phyloP scores from a whole-genome alignment of 2,888 invertebrate species.

The Tuberolachnus salignus region DNA sequence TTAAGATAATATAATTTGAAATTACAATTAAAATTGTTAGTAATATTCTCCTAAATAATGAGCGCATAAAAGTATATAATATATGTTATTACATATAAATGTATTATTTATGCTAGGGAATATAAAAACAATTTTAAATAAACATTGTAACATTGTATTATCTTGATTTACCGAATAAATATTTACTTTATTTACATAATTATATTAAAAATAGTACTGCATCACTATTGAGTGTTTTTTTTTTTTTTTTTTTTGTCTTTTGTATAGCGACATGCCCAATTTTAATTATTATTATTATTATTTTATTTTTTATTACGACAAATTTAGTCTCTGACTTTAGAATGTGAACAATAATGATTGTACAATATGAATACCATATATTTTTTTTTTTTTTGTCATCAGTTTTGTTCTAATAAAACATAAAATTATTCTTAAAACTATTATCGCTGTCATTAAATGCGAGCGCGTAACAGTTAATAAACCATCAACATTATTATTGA shows the following conservation, averaged over 20 bases:
- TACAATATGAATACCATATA: not conserved
- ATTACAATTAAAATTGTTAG: not conserved
- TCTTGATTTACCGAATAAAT: not conserved
- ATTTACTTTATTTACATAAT: not conserved
- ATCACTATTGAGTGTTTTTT: conserved; percentile 33
- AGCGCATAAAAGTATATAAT: not conserved
- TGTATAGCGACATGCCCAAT: not conserved
- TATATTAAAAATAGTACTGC: conserved; percentile 31
- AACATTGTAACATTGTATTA: not conserved
- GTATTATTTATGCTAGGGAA: not conserved
- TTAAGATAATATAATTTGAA: not conserved
- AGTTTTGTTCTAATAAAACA: not conserved
- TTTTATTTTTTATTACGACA: not conserved
- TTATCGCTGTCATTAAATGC: not conserved
- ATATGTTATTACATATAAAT: not conserved
- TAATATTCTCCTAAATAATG: conserved; percentile 1
- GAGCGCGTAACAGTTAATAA: too few relatives aligned
- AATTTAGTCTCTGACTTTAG: not conserved
- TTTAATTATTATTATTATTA: not conserved
- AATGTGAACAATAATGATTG: conserved; percentile 25
- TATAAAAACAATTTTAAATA: not conserved
- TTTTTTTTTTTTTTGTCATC: too few relatives aligned
- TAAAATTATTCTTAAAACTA: not conserved
- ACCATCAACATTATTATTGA: too few relatives aligned
- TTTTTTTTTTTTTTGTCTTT: too few relatives aligned